These are phyloP conservation scores for Xanthorhoe designata DNA, from an alignment of 2,888 invertebrate species.

Conservation along the genomic window DNA sequence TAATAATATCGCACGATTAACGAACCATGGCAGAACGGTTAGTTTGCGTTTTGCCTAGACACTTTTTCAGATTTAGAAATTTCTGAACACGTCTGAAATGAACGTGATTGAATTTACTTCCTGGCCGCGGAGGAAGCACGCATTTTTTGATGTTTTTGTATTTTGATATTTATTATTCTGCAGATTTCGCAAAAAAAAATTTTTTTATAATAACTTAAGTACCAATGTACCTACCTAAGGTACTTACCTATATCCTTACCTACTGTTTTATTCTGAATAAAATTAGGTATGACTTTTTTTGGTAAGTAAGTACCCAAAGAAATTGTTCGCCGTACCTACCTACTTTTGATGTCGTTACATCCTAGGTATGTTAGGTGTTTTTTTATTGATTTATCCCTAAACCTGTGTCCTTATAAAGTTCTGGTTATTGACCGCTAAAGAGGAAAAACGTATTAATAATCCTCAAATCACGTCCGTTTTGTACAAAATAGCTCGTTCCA, in stretches of 20 bases:
- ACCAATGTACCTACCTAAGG: too few species aligned
- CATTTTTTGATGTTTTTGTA: not conserved
- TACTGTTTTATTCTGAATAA: too few species aligned
- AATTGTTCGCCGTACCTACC: too few species aligned
- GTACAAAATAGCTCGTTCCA: conserved; percentile 17
- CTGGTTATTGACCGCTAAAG: conserved; percentile 19
- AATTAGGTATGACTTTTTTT: too few species aligned
- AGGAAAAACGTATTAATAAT: conserved; percentile 24
- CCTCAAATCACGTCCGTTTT: conserved; percentile 12
- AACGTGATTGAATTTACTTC: conserved; percentile 36
- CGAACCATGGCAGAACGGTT: conserved; percentile 72
- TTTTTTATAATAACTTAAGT: too few species aligned
- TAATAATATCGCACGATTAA: conserved; percentile 71
- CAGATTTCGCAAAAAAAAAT: too few species aligned
- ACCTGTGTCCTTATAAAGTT: not conserved
- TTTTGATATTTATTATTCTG: not conserved
- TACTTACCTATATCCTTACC: too few species aligned
- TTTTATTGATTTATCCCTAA: not conserved
- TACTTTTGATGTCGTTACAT: not conserved
- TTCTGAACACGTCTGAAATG: conserved; percentile 34
- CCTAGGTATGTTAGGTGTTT: not conserved
- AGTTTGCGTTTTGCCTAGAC: conserved; percentile 51
- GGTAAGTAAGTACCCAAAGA: too few species aligned
- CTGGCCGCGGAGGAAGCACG: conserved; percentile 27
- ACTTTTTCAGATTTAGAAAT: conserved; percentile 48